Evolutionary conservation across 2,797 vertebrate genomes (phyloP).

Genomic region (Cetoscarus ocellatus): DNA sequence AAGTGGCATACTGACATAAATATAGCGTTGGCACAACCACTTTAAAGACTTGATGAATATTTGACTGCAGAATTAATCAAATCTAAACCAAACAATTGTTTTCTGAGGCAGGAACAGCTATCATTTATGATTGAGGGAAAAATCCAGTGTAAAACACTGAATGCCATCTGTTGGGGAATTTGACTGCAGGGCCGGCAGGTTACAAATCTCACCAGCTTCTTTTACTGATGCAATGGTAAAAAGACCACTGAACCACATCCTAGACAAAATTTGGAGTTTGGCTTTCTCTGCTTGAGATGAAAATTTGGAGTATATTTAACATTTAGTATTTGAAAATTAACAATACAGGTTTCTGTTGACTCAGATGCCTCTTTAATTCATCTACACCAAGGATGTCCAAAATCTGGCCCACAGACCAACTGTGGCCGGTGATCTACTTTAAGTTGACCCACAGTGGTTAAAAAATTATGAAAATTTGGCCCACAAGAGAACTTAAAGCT

Average conservation of each 20-base stretch:
- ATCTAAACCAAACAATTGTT: slow-evolving; percentile 3
- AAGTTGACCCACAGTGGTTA: no score
- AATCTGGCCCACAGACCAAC: no score
- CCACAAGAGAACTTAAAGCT: no score
- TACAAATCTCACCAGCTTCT: slow-evolving; percentile 26
- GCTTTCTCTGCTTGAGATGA: not conserved
- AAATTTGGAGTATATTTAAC: not conserved
- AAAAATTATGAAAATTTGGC: no score
- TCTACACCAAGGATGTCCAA: no score
- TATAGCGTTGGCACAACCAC: slow-evolving; percentile 1
- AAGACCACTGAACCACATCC: not conserved
- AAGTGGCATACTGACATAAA: not conserved
- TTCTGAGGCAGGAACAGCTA: slow-evolving; percentile 16
- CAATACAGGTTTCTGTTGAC: no score
- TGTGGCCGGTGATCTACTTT: no score
- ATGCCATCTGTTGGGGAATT: slow-evolving; percentile 46
- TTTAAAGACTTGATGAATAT: not conserved
- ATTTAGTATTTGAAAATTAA: no score
- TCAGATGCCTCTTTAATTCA: no score
- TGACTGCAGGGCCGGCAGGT: slow-evolving; percentile 32
- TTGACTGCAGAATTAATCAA: slow-evolving; percentile 14
- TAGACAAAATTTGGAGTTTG: not conserved
- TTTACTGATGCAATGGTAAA: slow-evolving; percentile 10
- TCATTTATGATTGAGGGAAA: slow-evolving; percentile 21
- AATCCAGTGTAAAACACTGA: slow-evolving; percentile 19